A percentile compares a stretch with the other conserved stretches of the same genome.
phyloP scores from a whole-genome alignment of 64 coral and sea anemone species.

The Actinia equina region DNA sequence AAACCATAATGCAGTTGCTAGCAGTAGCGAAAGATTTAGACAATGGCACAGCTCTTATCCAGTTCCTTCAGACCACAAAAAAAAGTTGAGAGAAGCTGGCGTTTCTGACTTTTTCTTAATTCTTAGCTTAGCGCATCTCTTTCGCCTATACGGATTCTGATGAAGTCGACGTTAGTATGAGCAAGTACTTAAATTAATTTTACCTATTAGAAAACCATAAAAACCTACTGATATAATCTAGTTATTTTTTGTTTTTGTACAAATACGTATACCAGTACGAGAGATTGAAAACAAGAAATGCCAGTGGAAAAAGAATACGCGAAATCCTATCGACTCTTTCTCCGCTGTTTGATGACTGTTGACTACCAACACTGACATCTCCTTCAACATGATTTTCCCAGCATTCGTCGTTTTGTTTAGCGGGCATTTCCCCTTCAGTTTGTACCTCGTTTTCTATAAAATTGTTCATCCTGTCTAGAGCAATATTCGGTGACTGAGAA shows the following conservation, averaged over 20 bases:
- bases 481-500: neutral
- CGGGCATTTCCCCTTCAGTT: neutral
- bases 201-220: neutral
- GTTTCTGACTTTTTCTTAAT: too few species aligned
- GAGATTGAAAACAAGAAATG: constrained; percentile 53
- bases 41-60: too few species aligned
- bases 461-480: neutral
- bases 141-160: too few species aligned
- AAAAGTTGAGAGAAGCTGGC: too few species aligned
- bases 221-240: neutral
- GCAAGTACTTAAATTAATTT: too few species aligned
- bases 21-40: too few species aligned
- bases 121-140: too few species aligned
- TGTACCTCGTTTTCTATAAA: neutral
- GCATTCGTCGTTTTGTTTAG: neutral
- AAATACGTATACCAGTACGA: constrained; percentile 55
- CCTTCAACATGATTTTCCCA: neutral
- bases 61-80: too few species aligned
- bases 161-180: too few species aligned
- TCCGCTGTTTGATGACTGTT: neutral
- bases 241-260: neutral
- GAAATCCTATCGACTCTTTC: constrained; percentile 33
- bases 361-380: neutral
- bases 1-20: too few species aligned
- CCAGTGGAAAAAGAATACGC: constrained; percentile 62